phyloP scores from a whole-genome alignment of 2,888 invertebrate species.

The Nezara viridula region DNA sequence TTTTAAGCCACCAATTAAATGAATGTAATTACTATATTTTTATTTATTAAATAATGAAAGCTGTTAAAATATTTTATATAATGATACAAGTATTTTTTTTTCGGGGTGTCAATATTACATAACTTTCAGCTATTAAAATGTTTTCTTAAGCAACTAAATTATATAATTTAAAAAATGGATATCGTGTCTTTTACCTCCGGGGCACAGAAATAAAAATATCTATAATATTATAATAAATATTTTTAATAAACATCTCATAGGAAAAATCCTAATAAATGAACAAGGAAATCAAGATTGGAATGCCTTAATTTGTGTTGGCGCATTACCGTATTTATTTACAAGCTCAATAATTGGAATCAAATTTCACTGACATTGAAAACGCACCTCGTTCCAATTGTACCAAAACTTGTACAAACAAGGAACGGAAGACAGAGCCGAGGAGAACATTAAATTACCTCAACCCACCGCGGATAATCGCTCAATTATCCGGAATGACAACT shows the following conservation, averaged over 20 bases:
- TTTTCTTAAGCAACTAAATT: too few species aligned
- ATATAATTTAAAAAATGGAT: too few species aligned
- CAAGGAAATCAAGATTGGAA: background rate
- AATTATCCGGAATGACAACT: slow-evolving; percentile 12
- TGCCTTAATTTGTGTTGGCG: background rate
- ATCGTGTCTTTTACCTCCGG: too few species aligned
- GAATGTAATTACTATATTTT: too few species aligned
- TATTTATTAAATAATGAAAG: too few species aligned
- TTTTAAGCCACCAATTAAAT: too few species aligned
- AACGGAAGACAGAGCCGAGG: background rate
- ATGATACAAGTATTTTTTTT: too few species aligned
- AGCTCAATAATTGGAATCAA: background rate
- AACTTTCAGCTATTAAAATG: too few species aligned
- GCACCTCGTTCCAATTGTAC: background rate
- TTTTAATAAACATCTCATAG: background rate
- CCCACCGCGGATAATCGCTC: background rate
- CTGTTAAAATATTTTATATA: too few species aligned
- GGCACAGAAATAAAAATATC: too few species aligned
- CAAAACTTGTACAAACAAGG: background rate
- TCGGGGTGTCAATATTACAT: too few species aligned
- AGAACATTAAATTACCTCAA: background rate
- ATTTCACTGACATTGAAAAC: slow-evolving; percentile 5
- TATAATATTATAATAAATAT: too few species aligned
- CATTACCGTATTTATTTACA: background rate
- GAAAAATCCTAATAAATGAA: background rate